Evolutionary conservation across 2,797 vertebrate genomes (phyloP), one percentile per base, ranked within the genome.

Genomic region (Etheostoma nigrum): DNA sequence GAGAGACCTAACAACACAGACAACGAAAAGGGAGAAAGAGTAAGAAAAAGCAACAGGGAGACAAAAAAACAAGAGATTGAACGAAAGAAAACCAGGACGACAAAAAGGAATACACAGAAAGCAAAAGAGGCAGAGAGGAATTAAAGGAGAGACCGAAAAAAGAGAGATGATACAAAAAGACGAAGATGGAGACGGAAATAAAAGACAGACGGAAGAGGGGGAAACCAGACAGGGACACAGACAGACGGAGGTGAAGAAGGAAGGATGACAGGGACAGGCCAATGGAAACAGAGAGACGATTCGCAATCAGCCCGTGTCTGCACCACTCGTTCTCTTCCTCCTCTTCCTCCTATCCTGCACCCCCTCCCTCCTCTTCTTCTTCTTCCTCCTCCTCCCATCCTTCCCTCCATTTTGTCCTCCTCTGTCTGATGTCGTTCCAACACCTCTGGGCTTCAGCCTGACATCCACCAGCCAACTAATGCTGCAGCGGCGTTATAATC

Each of bases 371-470:
- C 58, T n/a, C 67, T 68, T 21, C 63, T 7, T 49, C 70, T 14
- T 62, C 45, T 19, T 30, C 53, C 23, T 71, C 61, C 58, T 30
- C 53, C 30, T 71, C 61, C 58, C 19, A 27, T 44, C 73, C 83
- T 77, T 86, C 83, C 87, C 85, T 90, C 90, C 91, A 92, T 92
- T 91, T 93, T 90, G 89, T 89, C 79, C 59, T 89, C 78, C 76
- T 87, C 86, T 62, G 74, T 90, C 81, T 91, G 90, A 89, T 89
- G 81, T 76, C 44, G 82, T 76, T 91, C 86, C 86, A 87, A 59
- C 79, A 81, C 85, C 85, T 84, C 77, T 6, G 81, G 86, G 88
- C 81, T 87, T 74, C 88, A 87, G 76, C 78, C 83, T 84, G 86
- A 72, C 76, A 88, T 86, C 76, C 76, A 72, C 27, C 27, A 67